These are phyloP conservation scores for Gadus chalcogrammus DNA, from an alignment of 2,113 vertebrate genomes.

Conservation along the genomic window DNA sequence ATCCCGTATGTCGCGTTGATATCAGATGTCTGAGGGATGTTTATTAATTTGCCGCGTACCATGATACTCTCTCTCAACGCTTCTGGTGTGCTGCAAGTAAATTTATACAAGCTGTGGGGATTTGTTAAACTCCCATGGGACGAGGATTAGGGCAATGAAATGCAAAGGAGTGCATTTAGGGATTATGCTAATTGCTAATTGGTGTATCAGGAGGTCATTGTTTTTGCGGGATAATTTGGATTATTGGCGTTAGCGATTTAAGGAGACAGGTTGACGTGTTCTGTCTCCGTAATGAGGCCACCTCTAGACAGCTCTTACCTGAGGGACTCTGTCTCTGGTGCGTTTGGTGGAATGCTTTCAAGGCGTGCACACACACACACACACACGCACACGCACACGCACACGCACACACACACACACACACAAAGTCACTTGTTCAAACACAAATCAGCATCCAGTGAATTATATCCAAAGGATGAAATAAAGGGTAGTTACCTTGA, in stretches of 20 bases:
- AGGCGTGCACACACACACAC: no score
- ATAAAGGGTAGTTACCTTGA: not conserved
- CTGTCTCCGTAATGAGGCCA: constrained; percentile 44
- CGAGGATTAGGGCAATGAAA: constrained; percentile 49
- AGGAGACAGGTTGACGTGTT: constrained; percentile 28
- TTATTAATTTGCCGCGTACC: no score
- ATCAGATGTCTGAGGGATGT: no score
- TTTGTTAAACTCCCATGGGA: constrained; percentile 18
- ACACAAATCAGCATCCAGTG: no score
- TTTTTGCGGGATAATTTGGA: constrained; percentile 61
- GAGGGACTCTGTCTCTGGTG: not conserved
- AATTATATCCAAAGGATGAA: no score
- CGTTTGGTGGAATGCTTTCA: no score
- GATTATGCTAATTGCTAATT: constrained; percentile 71
- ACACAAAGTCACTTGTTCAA: no score
- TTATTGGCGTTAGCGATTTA: constrained; percentile 56
- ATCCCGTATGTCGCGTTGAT: no score
- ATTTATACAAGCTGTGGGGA: not conserved
- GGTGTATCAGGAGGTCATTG: constrained; percentile 57
- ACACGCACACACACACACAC: no score
- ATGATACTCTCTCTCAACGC: no score
- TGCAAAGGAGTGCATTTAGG: constrained; percentile 58
- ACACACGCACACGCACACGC: no score
- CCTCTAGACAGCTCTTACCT: not conserved
- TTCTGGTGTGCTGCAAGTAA: no score